Base-by-base conservation (phyloP, 2,797 vertebrate genomes). In the Chaetophractus vellerosus region DNA sequence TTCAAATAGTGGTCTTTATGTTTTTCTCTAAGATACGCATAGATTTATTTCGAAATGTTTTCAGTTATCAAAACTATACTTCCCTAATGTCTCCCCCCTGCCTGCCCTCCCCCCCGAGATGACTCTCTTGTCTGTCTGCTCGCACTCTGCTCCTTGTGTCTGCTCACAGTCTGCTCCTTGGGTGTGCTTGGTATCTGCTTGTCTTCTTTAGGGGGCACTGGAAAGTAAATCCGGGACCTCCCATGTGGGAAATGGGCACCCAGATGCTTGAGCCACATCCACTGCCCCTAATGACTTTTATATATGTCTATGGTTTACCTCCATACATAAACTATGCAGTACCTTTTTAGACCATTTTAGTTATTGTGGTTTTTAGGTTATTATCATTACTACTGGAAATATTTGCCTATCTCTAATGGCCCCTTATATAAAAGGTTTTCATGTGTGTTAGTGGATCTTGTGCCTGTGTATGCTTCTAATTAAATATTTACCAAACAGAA, bases 401-500 rank as follows among this genome's bases (percentile, higher is more conserved):
- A 68, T 85, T 75, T 92, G 79, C 64, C 11, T 23, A 10, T 90
- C 74, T 78, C 66, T 71, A 26, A 74, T 81, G 63, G 19, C 63
- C 19, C 48, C 82, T 93, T 68, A 76, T 57, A 45, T 81, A 59
- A 92, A 96, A 85, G 52, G 10, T 76, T 79, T 93, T 83, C 64
- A 55, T 1, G 2, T 90, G 11, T 81, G 57, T 85, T 45, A 91
- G 48, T 91, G 64, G 28, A n/a, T 82, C 61, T 95, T 0, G 10
- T 52, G 19, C 36, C 64, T 86, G 71, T 63, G 4, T 85, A n/a
- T 93, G 31, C 72, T 64, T 75, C 81, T 90, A 68, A 88, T 97
- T 78, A 96, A 92, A 76, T 96, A 95, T 95, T 96, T 95, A 91
- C 64, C n/a, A 63, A 81, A 50, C 79, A 68, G 48, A 75, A 59